phyloP scores from a whole-genome alignment of 2,113 vertebrate species.

The Hippocampus abdominalis region DNA sequence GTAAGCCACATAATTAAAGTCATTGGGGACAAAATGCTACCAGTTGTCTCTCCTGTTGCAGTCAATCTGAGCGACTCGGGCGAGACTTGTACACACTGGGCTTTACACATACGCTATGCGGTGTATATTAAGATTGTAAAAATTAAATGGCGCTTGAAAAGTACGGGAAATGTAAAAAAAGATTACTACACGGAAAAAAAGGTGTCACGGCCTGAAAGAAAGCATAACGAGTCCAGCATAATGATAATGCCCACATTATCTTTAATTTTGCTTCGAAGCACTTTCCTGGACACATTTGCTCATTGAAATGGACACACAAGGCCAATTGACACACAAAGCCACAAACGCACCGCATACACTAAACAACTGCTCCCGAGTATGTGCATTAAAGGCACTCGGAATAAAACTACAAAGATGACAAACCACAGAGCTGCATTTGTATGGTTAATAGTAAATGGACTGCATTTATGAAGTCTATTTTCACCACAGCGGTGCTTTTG shows the following conservation, averaged over 20 bases:
- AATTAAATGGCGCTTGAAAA: slow-evolving; percentile 7
- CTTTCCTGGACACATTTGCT: background rate
- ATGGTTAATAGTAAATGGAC: slow-evolving; percentile 5
- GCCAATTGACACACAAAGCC: background rate
- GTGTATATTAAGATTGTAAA: slow-evolving; percentile 3
- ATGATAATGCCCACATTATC: background rate
- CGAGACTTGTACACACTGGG: slow-evolving; percentile 1
- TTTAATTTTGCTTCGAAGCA: background rate
- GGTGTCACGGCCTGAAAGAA: background rate
- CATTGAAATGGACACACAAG: slow-evolving; percentile 9
- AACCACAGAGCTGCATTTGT: slow-evolving; percentile 17
- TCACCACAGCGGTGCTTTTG: background rate
- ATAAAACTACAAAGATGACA: slow-evolving; percentile 5
- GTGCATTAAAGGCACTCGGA: slow-evolving; percentile 8
- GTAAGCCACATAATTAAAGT: slow-evolving; percentile 47
- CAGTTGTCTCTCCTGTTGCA: slow-evolving; percentile 43
- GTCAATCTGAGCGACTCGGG: slow-evolving; percentile 38
- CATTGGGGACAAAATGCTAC: slow-evolving; percentile 37
- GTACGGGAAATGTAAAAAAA: slow-evolving; percentile 1
- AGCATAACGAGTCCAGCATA: background rate
- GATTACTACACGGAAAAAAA: background rate
- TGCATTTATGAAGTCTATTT: slow-evolving; percentile 6
- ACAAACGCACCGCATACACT: slow-evolving; percentile 21
- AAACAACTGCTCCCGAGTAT: background rate
- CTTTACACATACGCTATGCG: background rate